Base-by-base conservation (phyloP, 2,888 invertebrate species). In the Bombylius major region DNA sequence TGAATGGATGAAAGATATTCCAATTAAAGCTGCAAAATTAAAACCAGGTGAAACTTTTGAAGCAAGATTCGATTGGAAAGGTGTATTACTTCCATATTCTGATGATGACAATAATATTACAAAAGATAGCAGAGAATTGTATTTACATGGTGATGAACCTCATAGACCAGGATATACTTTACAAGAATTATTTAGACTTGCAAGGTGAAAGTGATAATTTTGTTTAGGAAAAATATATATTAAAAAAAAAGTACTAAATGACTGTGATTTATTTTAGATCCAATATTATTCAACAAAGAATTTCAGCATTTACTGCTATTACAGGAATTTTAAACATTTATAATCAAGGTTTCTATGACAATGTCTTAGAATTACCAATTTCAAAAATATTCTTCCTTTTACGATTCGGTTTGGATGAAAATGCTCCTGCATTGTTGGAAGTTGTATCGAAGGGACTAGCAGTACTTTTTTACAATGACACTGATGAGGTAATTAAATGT, bases 81-180 rank as follows among this genome's bases (percentile, higher is more conserved):
- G 90, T 5, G 80, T 85, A 63, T 73, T 92, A 1, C 69, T 90
- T 54, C 88, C 90, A 0, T 90, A 83, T 63, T 76, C 78, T 47
- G 82, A 86, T 50, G 80, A 77, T 53, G 65, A 83, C 50, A 79
- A 78, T 51, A 64, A 77, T 56, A 77, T 78, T 0, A 78, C 79
- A 56, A 77, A 77, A 51, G 79, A 80, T 60, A 67, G 71, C 5
- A 70, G 81, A 34, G 85, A 83, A 47, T 77, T 97, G 14, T 93
- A 92, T 72, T 89, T 96, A 71, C 97, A 97, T 72, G 95, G 95
- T 0, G 88, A 91, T 62, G 96, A 97, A 70, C 87, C 93, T 8
- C 87, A 86, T 59, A 78, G 92, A 59, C 89, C 96, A 4, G 96
- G 96, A 0, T 97, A 96, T 71, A 85, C 92, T 0, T 70, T 97